A percentile compares a stretch with the other conserved stretches of the same genome.
Conservation (phyloP, 2,113 vertebrate species). For the Vulpes vulpes region DNA sequence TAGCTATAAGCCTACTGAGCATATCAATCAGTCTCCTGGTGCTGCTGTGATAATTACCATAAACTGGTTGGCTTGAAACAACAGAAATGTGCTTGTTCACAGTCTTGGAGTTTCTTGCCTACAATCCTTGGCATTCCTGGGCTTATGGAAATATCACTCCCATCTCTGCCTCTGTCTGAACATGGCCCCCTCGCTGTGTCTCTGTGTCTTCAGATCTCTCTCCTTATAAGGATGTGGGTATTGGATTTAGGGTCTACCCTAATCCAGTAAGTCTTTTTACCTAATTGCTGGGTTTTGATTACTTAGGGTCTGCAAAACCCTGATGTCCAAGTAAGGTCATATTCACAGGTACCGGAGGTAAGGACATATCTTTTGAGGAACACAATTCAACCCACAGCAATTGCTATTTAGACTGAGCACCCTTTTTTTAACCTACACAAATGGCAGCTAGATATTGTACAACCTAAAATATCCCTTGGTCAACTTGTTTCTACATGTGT, state of each 20-base stretch:
- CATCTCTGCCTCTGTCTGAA: neutral
- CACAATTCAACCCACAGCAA: neutral
- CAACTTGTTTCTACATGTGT: neutral
- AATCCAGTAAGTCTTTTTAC: neutral
- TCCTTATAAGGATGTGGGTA: neutral
- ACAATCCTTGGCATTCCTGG: neutral
- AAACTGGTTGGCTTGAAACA: too few species aligned
- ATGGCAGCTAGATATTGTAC: neutral
- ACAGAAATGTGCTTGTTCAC: neutral
- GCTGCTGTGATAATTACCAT: neutral
- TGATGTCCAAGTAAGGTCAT: neutral
- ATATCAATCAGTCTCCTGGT: too few species aligned
- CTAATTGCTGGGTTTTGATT: neutral
- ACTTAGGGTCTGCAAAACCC: neutral
- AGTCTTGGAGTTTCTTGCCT: neutral
- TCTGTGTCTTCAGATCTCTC: neutral
- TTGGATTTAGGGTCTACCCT: neutral
- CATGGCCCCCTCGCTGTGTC: neutral
- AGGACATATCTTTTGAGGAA: neutral
- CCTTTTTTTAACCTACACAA: neutral
- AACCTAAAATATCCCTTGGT: neutral
- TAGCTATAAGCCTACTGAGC: too few species aligned
- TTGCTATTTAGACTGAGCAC: neutral
- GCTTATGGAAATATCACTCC: fast-evolving
- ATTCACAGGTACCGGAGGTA: neutral